Evolutionary conservation across 2,797 vertebrate species (phyloP).

Genomic region (Micrastur ruficollis): DNA sequence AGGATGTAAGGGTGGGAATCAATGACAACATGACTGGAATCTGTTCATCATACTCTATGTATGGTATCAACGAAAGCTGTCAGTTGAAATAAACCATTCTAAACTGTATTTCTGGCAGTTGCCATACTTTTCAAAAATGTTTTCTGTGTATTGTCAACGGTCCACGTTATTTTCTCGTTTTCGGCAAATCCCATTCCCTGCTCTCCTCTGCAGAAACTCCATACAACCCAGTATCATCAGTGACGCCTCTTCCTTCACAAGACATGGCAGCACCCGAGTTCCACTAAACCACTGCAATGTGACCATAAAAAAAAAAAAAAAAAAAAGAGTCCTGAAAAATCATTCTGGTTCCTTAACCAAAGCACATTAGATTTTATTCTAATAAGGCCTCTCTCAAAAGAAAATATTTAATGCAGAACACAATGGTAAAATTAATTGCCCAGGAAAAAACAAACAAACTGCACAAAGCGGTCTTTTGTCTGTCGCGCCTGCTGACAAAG

Average conservation of each 20-base stretch:
- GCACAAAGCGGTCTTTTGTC: not conserved
- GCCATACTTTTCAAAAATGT: not conserved
- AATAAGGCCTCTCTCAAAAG: not conserved
- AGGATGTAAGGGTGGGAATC: not conserved
- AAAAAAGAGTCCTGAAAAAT: not conserved
- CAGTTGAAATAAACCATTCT: not conserved
- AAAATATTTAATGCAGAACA: not conserved
- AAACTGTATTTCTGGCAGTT: not conserved
- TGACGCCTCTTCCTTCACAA: not conserved
- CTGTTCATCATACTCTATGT: not conserved
- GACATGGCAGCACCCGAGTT: fast-evolving
- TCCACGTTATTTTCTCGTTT: not conserved
- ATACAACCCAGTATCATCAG: not conserved
- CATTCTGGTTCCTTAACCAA: not conserved
- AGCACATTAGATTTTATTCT: not conserved
- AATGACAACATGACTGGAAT: not conserved
- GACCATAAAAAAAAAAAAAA: not conserved
- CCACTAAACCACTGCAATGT: not conserved
- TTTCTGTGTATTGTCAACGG: not conserved
- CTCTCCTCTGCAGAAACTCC: not conserved
- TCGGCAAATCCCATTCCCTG: not conserved
- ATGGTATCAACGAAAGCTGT: not conserved
- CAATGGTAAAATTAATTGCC: constrained; percentile 5
- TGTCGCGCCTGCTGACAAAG: not conserved
- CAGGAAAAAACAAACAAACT: not conserved